Evolutionary conservation across 2,888 invertebrate species (phyloP), one percentile per base, ranked within the genome.

Genomic region (Ichneumoninae sp.): DNA sequence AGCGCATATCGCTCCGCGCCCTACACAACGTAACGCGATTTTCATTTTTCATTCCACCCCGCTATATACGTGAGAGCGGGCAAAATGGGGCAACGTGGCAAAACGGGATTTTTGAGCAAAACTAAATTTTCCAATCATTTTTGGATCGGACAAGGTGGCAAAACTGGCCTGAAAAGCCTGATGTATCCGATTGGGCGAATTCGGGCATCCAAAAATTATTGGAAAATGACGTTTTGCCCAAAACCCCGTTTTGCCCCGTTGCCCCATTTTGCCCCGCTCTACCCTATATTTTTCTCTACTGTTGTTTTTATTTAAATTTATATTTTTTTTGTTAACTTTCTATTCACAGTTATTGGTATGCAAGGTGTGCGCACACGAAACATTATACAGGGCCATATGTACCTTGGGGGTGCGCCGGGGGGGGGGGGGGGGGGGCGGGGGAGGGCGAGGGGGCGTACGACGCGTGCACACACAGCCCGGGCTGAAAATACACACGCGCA

Each of bases 281-380:
- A 19, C 19, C 19, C 19, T 19, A 40, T 10, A 40, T 40, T 10
- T 40, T 10, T 40, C 40, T 10, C 40, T 40, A 10, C 40, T 40
- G 8, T 40, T 40, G 10, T 40, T 69, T 69, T 30, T 30, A 36
- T 69, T 69, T 33, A 19, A 52, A 30, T 36, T 44, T 44, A 19
- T 33, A 4, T 72, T 72, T 57, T 54, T 54, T 40, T 57, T 50
- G 36, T 19, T 16, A 8, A 60, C n/a, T 68, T 47, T 30, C 10
- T 10, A 40, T 40, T 40, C 40, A 60, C 47, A 16, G 57, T 57
- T 71, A 36, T 83, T 71, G 62, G 50, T 71, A 80, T 71, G 74
- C 82, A 65, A 33, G 62, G 71, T 71, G 36, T 36, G 60, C 57
- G 33, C 26, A 57, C 50, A 54, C 44, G 54, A 30, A 3, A 60